Percentiles rank a stretch among this genome's conserved stretches.
phyloP scores from a whole-genome alignment of 2,797 vertebrate genomes.

The Macropodus opercularis region DNA sequence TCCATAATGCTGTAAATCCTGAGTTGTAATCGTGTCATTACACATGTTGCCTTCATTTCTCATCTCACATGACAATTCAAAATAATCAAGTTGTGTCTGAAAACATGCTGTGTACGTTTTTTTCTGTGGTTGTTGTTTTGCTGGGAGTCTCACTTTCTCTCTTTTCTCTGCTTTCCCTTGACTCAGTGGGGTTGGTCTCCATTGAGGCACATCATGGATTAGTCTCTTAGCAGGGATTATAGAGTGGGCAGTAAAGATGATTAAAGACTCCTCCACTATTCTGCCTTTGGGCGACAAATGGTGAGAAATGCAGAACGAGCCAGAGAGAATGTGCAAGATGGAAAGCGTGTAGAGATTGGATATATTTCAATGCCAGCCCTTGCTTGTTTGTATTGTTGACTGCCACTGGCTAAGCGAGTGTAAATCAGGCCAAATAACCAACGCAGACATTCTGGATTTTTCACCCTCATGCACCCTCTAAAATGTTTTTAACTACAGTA shows the following conservation, averaged over 20 bases:
- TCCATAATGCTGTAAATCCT: constrained; percentile 9
- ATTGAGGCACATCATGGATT: constrained; percentile 70
- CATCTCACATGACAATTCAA: not conserved
- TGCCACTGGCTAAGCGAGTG: constrained; percentile 21
- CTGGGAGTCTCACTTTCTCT: constrained; percentile 3
- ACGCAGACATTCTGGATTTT: not conserved
- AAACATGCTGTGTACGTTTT: not conserved
- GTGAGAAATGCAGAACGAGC: constrained; percentile 43
- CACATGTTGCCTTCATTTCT: constrained; percentile 10
- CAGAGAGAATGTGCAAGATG: constrained; percentile 24
- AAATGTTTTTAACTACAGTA: too few relatives aligned
- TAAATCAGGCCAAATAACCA: constrained; percentile 38
- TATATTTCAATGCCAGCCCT: constrained; percentile 42
- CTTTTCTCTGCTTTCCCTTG: constrained; percentile 21
- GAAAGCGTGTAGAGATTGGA: constrained; percentile 38
- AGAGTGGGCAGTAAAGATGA: constrained; percentile 75
- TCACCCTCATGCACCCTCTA: not conserved
- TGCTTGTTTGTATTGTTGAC: constrained; percentile 42
- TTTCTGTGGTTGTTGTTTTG: not conserved
- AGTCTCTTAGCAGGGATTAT: constrained; percentile 73
- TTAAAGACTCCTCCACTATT: constrained; percentile 72
- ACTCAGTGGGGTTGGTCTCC: constrained; percentile 44
- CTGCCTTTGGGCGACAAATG: constrained; percentile 58
- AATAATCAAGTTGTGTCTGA: constrained; percentile 20
- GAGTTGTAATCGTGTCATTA: constrained; percentile 5